phyloP scores from a whole-genome alignment of 2,797 vertebrate genomes.

The Meriones psammophilus region DNA sequence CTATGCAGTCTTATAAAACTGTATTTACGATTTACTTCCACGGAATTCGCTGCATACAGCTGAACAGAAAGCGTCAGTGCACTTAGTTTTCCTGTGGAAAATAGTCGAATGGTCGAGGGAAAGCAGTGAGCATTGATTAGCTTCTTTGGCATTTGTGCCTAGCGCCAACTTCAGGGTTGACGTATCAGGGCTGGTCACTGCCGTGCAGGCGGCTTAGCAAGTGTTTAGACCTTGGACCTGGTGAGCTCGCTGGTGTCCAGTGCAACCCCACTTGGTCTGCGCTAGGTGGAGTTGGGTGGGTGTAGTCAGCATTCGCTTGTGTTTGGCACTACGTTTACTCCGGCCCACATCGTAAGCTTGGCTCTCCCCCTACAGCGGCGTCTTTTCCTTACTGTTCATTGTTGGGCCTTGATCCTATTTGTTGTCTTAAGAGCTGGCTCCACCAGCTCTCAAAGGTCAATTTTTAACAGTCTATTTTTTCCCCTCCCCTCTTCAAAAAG shows the following conservation, averaged over 20 bases:
- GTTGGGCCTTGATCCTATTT: background rate
- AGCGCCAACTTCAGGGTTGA: background rate
- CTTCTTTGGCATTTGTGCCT: background rate
- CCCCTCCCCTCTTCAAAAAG: background rate
- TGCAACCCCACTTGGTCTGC: background rate
- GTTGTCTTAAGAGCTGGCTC: background rate
- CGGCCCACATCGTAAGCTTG: background rate
- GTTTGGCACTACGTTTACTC: background rate
- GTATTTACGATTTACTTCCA: conserved; percentile 15
- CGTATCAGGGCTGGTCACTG: background rate
- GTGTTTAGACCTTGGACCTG: background rate
- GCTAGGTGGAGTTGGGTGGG: background rate
- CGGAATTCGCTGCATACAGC: background rate
- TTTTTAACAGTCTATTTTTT: conserved; percentile 3
- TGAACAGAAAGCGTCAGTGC: background rate
- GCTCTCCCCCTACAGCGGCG: background rate
- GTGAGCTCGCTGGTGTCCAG: background rate
- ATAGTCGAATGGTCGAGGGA: background rate
- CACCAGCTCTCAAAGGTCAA: conserved; percentile 4
- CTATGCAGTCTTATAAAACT: background rate
- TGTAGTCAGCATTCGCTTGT: background rate
- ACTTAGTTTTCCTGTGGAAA: conserved; percentile 4
- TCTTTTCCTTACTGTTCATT: background rate
- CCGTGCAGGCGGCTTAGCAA: background rate
- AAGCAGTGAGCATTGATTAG: background rate